phyloP scores from a whole-genome alignment of 92 coral and sea anemone species.

The Phenganax marumi region DNA sequence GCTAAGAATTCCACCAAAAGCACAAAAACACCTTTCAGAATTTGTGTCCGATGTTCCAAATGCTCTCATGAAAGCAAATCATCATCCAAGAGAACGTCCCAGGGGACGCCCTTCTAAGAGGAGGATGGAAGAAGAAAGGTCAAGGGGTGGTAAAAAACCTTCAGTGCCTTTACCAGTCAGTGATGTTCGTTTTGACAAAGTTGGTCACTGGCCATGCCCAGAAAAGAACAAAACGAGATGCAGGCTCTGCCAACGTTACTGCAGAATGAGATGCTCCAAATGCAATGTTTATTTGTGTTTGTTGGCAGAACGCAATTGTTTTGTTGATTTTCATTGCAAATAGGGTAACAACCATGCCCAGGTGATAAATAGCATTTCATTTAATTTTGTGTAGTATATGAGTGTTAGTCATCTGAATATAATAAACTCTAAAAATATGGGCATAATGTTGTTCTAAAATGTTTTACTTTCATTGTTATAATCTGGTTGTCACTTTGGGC shows the following conservation, averaged over 20 bases:
- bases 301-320: conserved; percentile 30
- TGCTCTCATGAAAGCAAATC: background rate
- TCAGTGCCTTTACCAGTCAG: conserved; percentile 21
- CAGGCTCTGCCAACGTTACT: conserved; percentile 12
- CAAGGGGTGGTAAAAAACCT: conserved; percentile 25
- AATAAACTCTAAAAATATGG: no score
- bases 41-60: background rate
- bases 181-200: conserved; percentile 23
- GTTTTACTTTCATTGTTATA: no score
- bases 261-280: conserved; percentile 28
- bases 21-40: background rate
- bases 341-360: background rate
- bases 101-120: background rate
- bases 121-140: background rate
- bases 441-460: no score
- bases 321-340: conserved; percentile 24
- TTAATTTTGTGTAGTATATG: no score
- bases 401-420: no score
- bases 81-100: background rate
- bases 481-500: no score
- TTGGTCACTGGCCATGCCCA: conserved; percentile 40
- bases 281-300: conserved; percentile 33
- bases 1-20: conserved; percentile 9
- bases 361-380: no score
- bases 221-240: conserved; percentile 18